Conservation (phyloP, 2,113 vertebrate genomes). For the Agelaius tricolor region DNA sequence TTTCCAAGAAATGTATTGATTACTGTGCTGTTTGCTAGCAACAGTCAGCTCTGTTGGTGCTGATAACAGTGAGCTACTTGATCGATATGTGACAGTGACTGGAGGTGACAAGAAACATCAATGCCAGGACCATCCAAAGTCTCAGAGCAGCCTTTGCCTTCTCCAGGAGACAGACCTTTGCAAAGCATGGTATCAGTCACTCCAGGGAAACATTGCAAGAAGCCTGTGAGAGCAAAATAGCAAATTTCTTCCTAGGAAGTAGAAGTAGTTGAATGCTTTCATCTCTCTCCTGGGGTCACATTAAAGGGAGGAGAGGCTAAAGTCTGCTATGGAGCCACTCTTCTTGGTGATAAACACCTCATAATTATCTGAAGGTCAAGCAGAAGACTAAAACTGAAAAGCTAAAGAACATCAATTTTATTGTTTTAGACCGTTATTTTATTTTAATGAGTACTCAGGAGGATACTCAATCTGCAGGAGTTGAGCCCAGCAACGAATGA, state of each 20-base stretch:
- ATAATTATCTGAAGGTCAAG: not conserved
- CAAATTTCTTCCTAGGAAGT: not conserved
- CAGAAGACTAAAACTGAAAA: not conserved
- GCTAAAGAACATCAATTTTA: not conserved
- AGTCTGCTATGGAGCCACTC: not conserved
- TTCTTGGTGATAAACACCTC: not conserved
- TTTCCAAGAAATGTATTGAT: not conserved
- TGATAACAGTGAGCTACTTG: not conserved
- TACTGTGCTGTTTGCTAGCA: not conserved
- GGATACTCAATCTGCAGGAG: not conserved
- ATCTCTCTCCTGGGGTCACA: not conserved
- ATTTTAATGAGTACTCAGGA: constrained; percentile 37
- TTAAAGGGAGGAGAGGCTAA: not conserved
- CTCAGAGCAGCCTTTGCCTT: not conserved
- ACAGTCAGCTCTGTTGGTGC: not conserved
- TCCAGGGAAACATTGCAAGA: not conserved
- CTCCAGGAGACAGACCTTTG: not conserved
- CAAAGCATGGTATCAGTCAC: not conserved
- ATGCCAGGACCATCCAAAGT: not conserved
- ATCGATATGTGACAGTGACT: not conserved
- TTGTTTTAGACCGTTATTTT: constrained; percentile 13
- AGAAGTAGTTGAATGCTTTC: not conserved
- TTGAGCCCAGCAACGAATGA: not conserved
- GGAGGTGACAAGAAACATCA: not conserved
- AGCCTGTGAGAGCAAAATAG: not conserved